Evolutionary conservation across 2,888 invertebrate species (phyloP).

Genomic region (Rapana venosa): DNA sequence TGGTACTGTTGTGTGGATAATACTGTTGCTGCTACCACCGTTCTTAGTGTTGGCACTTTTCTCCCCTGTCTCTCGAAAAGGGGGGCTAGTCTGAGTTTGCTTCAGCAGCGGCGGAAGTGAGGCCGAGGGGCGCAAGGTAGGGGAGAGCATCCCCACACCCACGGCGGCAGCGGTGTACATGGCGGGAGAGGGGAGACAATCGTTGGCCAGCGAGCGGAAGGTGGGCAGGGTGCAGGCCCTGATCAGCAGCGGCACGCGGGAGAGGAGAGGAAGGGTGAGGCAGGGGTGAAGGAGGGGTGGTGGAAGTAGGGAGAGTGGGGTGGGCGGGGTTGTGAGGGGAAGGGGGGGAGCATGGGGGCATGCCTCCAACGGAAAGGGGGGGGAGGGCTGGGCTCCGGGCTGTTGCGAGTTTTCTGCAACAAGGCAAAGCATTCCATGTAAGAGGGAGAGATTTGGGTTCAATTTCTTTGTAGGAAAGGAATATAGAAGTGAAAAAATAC

Average conservation of each 20-base stretch:
- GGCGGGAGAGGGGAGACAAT: neutral
- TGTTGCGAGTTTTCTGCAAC: too few species aligned
- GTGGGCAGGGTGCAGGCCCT: neutral
- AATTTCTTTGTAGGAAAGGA: too few species aligned
- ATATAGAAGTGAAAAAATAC: too few species aligned
- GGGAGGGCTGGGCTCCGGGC: too few species aligned
- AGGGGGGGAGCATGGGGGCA: neutral
- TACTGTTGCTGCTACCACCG: slow-evolving; percentile 26
- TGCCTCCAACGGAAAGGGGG: neutral
- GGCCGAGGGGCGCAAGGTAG: slow-evolving; percentile 4
- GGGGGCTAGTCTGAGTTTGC: neutral
- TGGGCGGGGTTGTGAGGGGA: neutral
- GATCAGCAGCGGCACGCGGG: neutral
- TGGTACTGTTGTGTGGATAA: slow-evolving; percentile 19
- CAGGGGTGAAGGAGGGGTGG: neutral
- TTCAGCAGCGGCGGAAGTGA: slow-evolving; percentile 9
- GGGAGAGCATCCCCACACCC: neutral
- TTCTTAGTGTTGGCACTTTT: slow-evolving; percentile 39
- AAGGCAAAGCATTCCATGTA: too few species aligned
- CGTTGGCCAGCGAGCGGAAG: neutral
- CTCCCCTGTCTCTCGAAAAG: slow-evolving; percentile 12
- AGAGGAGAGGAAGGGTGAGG: neutral
- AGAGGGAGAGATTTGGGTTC: too few species aligned
- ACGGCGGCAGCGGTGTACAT: neutral
- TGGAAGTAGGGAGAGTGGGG: neutral